phyloP scores from a whole-genome alignment of 53 echinoderm and acorn worm species.

The Patiria pectinifera region DNA sequence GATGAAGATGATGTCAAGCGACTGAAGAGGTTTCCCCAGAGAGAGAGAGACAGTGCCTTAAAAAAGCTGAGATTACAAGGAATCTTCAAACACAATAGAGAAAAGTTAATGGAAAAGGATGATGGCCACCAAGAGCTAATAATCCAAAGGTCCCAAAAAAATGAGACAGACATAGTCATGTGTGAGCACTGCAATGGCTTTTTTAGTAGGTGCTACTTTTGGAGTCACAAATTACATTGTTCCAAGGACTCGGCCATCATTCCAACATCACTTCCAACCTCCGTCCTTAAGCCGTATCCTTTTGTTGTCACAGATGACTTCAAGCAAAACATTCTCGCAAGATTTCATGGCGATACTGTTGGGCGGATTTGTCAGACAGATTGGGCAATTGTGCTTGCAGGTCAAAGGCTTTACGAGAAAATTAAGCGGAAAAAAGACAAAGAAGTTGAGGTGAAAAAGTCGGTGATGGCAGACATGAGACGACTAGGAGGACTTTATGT shows the following conservation, averaged over 20 bases:
- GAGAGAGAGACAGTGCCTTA: constrained; percentile 28
- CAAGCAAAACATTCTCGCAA: constrained; percentile 37
- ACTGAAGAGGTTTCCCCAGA: constrained; percentile 20
- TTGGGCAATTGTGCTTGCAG: constrained; percentile 29
- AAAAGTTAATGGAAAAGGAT: constrained; percentile 37
- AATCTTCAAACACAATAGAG: constrained; percentile 15
- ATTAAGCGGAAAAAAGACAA: constrained; percentile 36
- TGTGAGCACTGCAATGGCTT: constrained; percentile 60
- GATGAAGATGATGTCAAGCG: constrained; percentile 20
- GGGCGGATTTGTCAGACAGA: constrained; percentile 43
- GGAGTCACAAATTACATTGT: constrained; percentile 24
- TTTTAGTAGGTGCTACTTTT: constrained; percentile 22
- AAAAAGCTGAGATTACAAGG: constrained; percentile 23
- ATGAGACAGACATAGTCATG: constrained; percentile 17
- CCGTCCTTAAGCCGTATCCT: constrained; percentile 10
- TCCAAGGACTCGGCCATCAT: constrained; percentile 39
- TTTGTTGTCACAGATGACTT: constrained; percentile 7
- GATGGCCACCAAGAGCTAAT: constrained; percentile 14
- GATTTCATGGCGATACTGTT: constrained; percentile 36
- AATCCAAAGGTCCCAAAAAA: constrained; percentile 44
- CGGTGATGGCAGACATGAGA: constrained; percentile 59
- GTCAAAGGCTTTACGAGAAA: constrained; percentile 40
- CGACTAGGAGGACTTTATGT: constrained; percentile 46
- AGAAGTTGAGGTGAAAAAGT: constrained; percentile 40
- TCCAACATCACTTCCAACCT: constrained; percentile 43